phyloP scores from a whole-genome alignment of 2,113 vertebrate genomes.

The Polypterus senegalus region DNA sequence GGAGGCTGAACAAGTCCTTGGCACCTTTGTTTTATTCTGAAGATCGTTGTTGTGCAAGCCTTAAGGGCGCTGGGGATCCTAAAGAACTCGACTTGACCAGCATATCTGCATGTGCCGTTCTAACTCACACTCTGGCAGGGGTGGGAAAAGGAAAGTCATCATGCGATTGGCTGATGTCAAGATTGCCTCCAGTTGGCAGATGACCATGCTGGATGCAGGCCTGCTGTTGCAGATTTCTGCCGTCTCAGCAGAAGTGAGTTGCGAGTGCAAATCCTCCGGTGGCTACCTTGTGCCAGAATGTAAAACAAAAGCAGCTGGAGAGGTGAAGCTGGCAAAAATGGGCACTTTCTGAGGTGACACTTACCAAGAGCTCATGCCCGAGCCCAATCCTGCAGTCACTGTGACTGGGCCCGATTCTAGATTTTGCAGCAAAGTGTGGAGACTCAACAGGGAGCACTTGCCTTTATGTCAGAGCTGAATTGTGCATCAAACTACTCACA shows the following conservation, averaged over 20 bases:
- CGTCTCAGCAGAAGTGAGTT: constrained; percentile 75
- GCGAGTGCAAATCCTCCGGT: constrained; percentile 63
- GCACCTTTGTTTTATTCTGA: not conserved
- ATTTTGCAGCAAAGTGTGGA: too few relatives aligned
- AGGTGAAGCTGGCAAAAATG: too few relatives aligned
- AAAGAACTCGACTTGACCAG: constrained; percentile 4
- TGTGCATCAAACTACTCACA: too few relatives aligned
- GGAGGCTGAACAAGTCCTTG: not conserved
- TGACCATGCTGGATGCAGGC: constrained; percentile 45
- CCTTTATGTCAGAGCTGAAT: too few relatives aligned
- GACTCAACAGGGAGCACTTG: too few relatives aligned
- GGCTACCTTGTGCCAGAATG: constrained; percentile 72
- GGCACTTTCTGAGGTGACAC: too few relatives aligned
- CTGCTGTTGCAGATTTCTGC: constrained; percentile 60
- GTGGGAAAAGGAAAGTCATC: constrained; percentile 46
- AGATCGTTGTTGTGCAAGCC: constrained; percentile 8
- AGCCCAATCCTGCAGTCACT: too few relatives aligned
- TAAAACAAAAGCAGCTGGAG: constrained; percentile 43
- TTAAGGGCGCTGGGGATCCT: constrained; percentile 17
- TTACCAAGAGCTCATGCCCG: too few relatives aligned
- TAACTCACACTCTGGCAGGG: constrained; percentile 45
- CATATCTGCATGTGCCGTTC: not conserved
- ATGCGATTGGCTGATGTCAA: constrained; percentile 47
- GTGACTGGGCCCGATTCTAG: too few relatives aligned
- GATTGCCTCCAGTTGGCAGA: constrained; percentile 55